phyloP scores from a whole-genome alignment of 2,113 vertebrate species.

The Tachysurus vachellii region DNA sequence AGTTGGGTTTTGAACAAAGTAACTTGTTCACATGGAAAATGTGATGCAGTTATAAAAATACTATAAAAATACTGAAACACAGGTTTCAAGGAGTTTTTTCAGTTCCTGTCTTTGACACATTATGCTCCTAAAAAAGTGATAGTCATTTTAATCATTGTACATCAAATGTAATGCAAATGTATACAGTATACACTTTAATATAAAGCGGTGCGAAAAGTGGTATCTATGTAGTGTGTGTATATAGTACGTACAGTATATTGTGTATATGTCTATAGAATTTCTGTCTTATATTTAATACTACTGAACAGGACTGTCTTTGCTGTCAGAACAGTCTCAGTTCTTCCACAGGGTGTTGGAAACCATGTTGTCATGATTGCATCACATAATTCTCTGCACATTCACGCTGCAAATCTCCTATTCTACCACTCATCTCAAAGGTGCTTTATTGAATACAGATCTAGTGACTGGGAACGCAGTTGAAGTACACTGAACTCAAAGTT shows the following conservation, averaged over 20 bases:
- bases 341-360: not conserved
- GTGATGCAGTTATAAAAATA: not conserved
- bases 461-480: not conserved
- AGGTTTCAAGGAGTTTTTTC: not conserved
- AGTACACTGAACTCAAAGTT: not conserved
- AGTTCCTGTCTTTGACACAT: not conserved
- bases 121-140: not conserved
- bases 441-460: not conserved
- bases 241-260: too few species aligned
- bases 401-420: not conserved
- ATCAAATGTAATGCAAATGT: not conserved
- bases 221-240: not conserved
- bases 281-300: too few species aligned
- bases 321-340: not conserved
- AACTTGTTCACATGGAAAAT: constrained; percentile 24
- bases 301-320: too few species aligned
- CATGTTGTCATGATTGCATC: not conserved
- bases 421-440: not conserved
- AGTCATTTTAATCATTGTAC: not conserved
- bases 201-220: not conserved
- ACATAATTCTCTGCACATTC: not conserved
- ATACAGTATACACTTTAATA: not conserved
- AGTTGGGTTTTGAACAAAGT: constrained; percentile 43
- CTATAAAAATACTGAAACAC: not conserved
- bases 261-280: too few species aligned